Evolutionary conservation across 2,888 invertebrate species (phyloP).

Genomic region (Tetragnatha montana): DNA sequence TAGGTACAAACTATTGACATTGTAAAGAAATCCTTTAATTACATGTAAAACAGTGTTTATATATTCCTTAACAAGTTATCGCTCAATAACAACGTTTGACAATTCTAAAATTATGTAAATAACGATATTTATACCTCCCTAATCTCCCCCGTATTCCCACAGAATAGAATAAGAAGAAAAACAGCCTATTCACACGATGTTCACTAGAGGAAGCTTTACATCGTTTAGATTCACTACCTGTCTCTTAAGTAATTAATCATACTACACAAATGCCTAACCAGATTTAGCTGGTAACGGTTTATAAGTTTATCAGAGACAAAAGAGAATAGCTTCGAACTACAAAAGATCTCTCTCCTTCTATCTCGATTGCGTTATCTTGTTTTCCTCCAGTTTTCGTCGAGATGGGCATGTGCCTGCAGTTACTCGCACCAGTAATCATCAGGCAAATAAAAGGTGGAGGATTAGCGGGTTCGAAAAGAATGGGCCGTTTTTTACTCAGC

Average conservation of each 20-base stretch:
- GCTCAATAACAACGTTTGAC: not conserved
- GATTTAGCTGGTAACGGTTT: not conserved
- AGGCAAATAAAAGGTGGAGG: slow-evolving; percentile 18
- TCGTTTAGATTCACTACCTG: not conserved
- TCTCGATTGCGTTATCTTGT: not conserved
- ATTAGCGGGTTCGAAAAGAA: not conserved
- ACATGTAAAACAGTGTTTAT: too few species aligned
- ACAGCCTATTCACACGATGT: not conserved
- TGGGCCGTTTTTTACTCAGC: not conserved
- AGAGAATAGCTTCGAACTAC: not conserved
- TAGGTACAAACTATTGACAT: too few species aligned
- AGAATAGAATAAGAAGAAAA: not conserved
- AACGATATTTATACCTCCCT: not conserved
- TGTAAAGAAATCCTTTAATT: too few species aligned
- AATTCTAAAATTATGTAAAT: not conserved
- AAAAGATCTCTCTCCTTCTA: not conserved
- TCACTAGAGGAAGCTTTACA: not conserved
- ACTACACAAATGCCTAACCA: not conserved
- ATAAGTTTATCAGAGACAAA: not conserved
- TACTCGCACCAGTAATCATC: slow-evolving; percentile 27
- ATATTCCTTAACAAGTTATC: not conserved
- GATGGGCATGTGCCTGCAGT: not conserved
- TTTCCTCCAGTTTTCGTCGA: not conserved
- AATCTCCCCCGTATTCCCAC: not conserved
- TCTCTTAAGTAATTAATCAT: not conserved